phyloP scores from a whole-genome alignment of 2,797 vertebrate genomes.

The Phyllotis vaccarum region DNA sequence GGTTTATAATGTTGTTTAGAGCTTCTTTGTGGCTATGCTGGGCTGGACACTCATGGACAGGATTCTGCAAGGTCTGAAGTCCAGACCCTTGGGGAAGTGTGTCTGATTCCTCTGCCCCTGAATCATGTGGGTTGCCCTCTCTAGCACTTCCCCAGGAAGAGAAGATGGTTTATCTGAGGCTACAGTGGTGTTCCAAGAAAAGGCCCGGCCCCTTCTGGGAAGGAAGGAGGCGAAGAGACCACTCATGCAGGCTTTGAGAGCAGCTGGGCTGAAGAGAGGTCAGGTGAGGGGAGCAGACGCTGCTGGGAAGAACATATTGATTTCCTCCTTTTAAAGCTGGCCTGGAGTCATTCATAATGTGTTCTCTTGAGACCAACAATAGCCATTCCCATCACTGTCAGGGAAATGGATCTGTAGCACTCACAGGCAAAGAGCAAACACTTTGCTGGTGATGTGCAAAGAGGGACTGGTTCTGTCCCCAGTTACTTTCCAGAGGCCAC shows the following conservation, averaged over 20 bases:
- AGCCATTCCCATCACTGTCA: constrained; percentile 80
- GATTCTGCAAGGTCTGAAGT: background rate
- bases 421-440: constrained; percentile 63
- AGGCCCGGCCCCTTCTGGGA: constrained; percentile 71
- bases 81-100: background rate
- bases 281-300: constrained; percentile 65
- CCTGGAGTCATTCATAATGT: constrained; percentile 81
- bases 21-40: background rate
- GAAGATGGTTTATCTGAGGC: constrained; percentile 7
- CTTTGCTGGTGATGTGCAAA: constrained; percentile 39
- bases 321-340: constrained; percentile 79
- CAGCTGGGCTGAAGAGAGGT: constrained; percentile 69
- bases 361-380: constrained; percentile 71
- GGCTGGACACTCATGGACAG: background rate
- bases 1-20: background rate
- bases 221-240: constrained; percentile 62
- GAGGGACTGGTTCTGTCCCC: constrained; percentile 50
- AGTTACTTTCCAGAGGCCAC: background rate
- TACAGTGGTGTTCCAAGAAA: background rate
- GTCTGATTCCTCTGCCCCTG: background rate
- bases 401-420: constrained; percentile 80
- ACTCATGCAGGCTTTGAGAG: background rate
- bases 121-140: background rate
- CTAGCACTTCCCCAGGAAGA: background rate
- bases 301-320: constrained; percentile 85